Percentiles rank a stretch among this genome's conserved stretches.
These are phyloP conservation scores for Eublepharis macularius DNA, from an alignment of 2,113 vertebrate species.

Conservation along the genomic window DNA sequence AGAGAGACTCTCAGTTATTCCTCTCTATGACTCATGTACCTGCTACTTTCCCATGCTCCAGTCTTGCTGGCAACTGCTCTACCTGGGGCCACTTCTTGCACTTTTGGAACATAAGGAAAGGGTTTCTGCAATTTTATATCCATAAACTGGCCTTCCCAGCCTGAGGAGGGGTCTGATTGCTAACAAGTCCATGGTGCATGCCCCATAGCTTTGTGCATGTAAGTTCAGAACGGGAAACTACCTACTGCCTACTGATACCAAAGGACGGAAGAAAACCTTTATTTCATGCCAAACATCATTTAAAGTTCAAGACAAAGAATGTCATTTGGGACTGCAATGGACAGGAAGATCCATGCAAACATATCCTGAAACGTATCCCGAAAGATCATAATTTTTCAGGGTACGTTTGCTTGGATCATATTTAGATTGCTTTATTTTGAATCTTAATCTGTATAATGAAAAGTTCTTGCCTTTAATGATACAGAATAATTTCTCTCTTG, in stretches of 20 bases:
- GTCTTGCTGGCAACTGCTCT: too few species aligned
- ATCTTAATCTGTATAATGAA: constrained; percentile 12
- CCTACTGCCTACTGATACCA: not conserved
- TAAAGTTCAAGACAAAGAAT: constrained; percentile 9
- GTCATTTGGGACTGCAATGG: not conserved
- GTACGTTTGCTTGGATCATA: not conserved
- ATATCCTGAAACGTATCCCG: too few species aligned
- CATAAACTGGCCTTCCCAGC: too few species aligned
- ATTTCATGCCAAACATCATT: constrained; percentile 7
- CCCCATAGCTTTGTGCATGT: not conserved
- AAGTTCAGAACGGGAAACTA: not conserved
- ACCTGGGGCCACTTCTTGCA: too few species aligned
- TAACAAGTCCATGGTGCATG: not conserved
- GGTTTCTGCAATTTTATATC: too few species aligned
- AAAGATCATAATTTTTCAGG: not conserved
- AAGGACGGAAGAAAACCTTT: not conserved
- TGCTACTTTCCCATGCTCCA: too few species aligned
- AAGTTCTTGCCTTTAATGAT: constrained; percentile 41
- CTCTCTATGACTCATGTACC: too few species aligned
- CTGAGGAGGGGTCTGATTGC: too few species aligned
- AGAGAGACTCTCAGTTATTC: too few species aligned
- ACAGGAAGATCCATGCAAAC: not conserved
- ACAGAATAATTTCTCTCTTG: constrained; percentile 16
- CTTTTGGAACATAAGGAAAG: too few species aligned
- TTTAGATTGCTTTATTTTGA: constrained; percentile 6